phyloP scores from a whole-genome alignment of 2,113 vertebrate genomes.

The Hemibagrus wyckioides region DNA sequence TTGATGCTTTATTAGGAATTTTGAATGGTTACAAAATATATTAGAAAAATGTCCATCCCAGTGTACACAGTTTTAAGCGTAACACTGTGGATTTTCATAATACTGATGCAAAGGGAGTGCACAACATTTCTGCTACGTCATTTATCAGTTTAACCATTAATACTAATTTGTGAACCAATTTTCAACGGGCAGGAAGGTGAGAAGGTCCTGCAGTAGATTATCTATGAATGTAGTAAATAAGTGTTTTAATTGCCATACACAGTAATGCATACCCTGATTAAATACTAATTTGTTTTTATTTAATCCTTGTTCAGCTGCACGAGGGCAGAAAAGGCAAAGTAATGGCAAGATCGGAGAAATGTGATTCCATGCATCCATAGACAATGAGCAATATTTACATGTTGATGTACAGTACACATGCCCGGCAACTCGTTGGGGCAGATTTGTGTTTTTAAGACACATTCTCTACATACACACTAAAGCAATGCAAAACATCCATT shows the following conservation, averaged over 20 bases:
- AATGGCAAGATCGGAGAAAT: background rate
- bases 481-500: background rate
- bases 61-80: background rate
- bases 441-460: background rate
- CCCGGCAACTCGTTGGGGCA: background rate
- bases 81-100: no score
- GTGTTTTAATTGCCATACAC: background rate
- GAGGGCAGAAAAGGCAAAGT: background rate
- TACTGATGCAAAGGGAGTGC: no score
- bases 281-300: background rate
- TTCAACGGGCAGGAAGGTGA: no score
- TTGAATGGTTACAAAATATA: background rate
- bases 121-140: no score
- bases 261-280: background rate
- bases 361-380: background rate
- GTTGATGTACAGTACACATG: no score
- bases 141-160: no score
- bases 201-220: background rate
- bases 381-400: background rate
- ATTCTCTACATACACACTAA: background rate
- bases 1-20: background rate
- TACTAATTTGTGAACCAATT: no score
- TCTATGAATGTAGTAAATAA: background rate
- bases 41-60: background rate
- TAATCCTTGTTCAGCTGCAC: background rate